phyloP scores from a whole-genome alignment of 2,797 vertebrate genomes.

The Serranus cabrilla region DNA sequence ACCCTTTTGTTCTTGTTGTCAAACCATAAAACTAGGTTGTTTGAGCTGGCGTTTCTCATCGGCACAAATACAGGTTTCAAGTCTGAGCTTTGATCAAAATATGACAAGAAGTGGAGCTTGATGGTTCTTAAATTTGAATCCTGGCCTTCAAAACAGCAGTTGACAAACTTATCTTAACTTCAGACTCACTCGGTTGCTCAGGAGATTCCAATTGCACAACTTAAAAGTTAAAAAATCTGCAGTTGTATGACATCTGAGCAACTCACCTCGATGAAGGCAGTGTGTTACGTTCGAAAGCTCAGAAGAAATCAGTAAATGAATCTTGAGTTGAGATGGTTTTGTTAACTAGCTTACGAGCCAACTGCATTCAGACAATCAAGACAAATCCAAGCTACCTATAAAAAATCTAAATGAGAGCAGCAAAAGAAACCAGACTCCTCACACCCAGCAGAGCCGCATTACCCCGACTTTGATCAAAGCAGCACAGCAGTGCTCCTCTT shows the following conservation, averaged over 20 bases:
- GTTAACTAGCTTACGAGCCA: background rate
- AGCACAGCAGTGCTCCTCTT: slow-evolving; percentile 31
- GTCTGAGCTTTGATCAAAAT: background rate
- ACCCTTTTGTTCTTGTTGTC: too few species aligned
- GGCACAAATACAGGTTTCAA: background rate
- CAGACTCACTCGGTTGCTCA: too few species aligned
- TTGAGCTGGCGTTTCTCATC: background rate
- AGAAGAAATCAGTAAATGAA: background rate
- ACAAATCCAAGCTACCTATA: background rate
- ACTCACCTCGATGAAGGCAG: background rate
- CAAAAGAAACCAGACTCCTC: background rate
- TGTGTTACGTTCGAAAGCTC: background rate
- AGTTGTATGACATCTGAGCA: background rate
- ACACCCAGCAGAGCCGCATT: slow-evolving; percentile 44
- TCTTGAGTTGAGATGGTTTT: background rate
- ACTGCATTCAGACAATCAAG: background rate
- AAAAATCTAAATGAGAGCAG: background rate
- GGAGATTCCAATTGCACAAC: background rate
- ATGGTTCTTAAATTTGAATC: background rate
- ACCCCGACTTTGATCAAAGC: slow-evolving; percentile 62
- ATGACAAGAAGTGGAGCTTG: background rate
- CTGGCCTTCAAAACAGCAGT: background rate
- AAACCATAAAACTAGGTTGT: background rate
- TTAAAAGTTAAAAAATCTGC: background rate
- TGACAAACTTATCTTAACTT: background rate